A percentile compares a stretch with the other conserved stretches of the same genome.
Evolutionary conservation across 2,113 vertebrate species (phyloP).

Genomic region (Actenoides hombroni): DNA sequence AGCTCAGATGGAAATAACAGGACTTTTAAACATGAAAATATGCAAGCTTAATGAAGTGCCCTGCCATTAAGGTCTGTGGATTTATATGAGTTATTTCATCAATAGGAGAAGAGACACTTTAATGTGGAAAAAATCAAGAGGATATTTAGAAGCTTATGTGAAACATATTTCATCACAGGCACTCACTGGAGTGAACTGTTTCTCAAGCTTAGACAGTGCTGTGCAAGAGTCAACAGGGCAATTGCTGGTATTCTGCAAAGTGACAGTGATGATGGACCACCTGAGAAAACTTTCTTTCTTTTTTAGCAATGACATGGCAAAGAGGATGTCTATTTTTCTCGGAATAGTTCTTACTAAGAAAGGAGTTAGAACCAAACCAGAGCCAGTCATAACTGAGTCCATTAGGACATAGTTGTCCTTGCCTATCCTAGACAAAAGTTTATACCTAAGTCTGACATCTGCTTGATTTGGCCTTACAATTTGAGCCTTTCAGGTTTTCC

Average conservation of each 20-base stretch:
- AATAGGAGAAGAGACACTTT: not conserved
- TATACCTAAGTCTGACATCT: not conserved
- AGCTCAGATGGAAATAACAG: constrained; percentile 17
- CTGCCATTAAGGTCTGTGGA: constrained; percentile 11
- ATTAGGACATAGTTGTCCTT: not conserved
- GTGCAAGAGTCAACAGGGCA: not conserved
- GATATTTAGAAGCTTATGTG: not conserved
- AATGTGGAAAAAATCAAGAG: constrained; percentile 36
- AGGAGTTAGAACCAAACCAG: not conserved
- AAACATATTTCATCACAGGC: not conserved
- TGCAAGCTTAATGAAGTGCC: constrained; percentile 10
- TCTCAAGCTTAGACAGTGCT: not conserved
- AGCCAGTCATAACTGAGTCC: not conserved
- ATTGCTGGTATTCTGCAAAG: not conserved
- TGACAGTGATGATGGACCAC: not conserved
- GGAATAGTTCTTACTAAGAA: not conserved
- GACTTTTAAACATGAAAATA: constrained; percentile 19
- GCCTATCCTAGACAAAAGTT: not conserved
- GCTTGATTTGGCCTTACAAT: not conserved
- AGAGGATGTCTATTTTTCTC: not conserved
- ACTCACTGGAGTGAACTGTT: not conserved
- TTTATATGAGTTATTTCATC: constrained; percentile 32
- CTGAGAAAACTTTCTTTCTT: not conserved
- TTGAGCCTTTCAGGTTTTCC: not conserved
- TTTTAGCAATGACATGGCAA: not conserved